Conservation (phyloP, 2,888 invertebrate genomes). For the Stomorhina lunata region DNA sequence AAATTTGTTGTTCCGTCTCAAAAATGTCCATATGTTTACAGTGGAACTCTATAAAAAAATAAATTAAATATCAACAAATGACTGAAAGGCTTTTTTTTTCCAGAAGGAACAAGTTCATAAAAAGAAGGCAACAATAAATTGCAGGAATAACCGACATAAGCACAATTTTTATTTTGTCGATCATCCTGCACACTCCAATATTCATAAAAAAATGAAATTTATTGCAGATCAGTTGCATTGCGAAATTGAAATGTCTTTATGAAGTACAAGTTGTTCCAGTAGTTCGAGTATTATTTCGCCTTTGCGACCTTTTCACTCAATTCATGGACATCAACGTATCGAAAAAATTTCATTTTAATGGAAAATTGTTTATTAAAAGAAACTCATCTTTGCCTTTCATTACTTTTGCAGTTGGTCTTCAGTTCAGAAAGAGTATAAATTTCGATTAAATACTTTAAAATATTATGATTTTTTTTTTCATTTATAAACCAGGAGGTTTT, state of each 20-base stretch:
- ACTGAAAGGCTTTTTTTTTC: neutral
- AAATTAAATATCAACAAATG: too few species aligned
- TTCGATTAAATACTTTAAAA: conserved; percentile 38
- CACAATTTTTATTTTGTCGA: conserved; percentile 23
- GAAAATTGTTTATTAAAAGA: conserved; percentile 57
- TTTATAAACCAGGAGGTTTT: neutral
- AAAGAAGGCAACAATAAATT: conserved; percentile 35
- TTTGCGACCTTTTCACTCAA: conserved; percentile 42
- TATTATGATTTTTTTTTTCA: conserved; percentile 18
- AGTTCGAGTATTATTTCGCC: conserved; percentile 9
- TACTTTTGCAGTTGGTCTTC: conserved; percentile 25
- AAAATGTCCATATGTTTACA: too few species aligned
- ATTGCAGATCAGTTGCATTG: conserved; percentile 41
- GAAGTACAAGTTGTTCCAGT: neutral
- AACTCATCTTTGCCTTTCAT: neutral
- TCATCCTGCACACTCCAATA: neutral
- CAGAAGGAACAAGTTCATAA: conserved; percentile 30
- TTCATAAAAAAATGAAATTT: conserved; percentile 31
- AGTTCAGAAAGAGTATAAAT: neutral
- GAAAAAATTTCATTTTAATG: conserved; percentile 65
- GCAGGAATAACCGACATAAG: neutral
- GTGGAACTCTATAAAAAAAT: too few species aligned
- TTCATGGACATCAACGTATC: neutral
- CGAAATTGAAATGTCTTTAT: conserved; percentile 58
- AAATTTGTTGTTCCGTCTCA: too few species aligned